Base-by-base conservation (phyloP, 2,113 vertebrate species). In the Lamprologus tigripictilis region DNA sequence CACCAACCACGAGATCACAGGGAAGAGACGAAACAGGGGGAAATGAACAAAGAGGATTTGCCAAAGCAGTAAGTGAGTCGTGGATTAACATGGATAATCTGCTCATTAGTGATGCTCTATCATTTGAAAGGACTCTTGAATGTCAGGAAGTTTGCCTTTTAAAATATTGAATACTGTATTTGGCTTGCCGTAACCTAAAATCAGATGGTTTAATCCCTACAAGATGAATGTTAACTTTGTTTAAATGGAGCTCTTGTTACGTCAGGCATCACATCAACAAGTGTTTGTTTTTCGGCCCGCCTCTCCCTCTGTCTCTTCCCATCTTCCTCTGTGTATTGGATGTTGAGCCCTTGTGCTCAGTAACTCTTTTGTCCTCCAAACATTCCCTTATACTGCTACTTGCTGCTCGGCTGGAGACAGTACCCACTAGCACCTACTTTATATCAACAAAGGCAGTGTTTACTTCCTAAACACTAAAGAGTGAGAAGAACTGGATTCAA, bases 351-450 rank as follows among this genome's bases (percentile, higher is more conserved):
- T 91, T 95, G 88, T 94, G 87, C 87, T 94, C 94, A 95, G 91
- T 95, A 88, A 91, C 92, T 94, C 95, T 91, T 94, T 96, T 97
- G 96, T 96, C 92, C 42, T 85, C 90, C 84, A 90, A 87, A 91
- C 92, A 89, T 89, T 91, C 93, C 83, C 83, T 92, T 94, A 92
- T 94, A 94, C 87, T 86, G 89, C 93, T 92, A 79, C 89, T 89
- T 92, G 94, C 89, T 91, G 95, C 89, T 91, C 90, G 80, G 89
- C 83, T 95, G 96, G 96, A 95, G 96, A 96, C 93, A 82, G 94
- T 90, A 92, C 94, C 91, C 91, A 87, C 86, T 54, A 88, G 92
- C 90, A 93, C 92, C 90, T 94, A 84, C 86, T 92, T 90, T 71
- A 80, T 85, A 81, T 86, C 83, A 81, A 89, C 80, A 92, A 84